A percentile compares a stretch with the other conserved stretches of the same genome.
These are phyloP conservation scores for Percopsis transmontana DNA, from an alignment of 2,113 vertebrate genomes.

Conservation along the genomic window DNA sequence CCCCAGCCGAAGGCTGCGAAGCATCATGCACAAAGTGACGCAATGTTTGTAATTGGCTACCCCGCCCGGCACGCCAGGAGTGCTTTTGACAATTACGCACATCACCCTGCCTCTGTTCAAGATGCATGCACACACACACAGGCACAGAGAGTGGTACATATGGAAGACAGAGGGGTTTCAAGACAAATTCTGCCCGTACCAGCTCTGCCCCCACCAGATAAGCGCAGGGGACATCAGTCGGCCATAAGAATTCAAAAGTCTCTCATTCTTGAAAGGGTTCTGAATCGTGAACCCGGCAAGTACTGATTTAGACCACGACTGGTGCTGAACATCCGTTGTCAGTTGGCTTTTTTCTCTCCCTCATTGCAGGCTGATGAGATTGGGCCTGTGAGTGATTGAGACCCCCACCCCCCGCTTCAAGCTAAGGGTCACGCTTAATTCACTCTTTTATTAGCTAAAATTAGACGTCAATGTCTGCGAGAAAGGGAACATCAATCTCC, in stretches of 20 bases:
- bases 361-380: constrained; percentile 45
- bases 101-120: constrained; percentile 25
- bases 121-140: constrained; percentile 9
- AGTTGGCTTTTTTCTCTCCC: constrained; percentile 21
- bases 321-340: constrained; percentile 31
- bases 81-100: constrained; percentile 54
- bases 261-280: not conserved
- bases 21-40: constrained; percentile 75
- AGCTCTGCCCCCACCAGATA: too few species aligned
- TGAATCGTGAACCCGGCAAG: constrained; percentile 7
- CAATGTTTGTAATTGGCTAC: constrained; percentile 77
- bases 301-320: constrained; percentile 19
- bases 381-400: constrained; percentile 62
- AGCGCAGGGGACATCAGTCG: too few species aligned
- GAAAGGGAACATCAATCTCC: constrained; percentile 67
- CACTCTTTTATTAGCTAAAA: constrained; percentile 72
- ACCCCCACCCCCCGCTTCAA: constrained; percentile 52
- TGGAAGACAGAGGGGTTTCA: constrained; percentile 26
- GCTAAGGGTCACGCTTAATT: constrained; percentile 64
- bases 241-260: too few species aligned
- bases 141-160: too few species aligned
- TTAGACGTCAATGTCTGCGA: constrained; percentile 64
- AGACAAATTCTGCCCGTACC: too few species aligned
- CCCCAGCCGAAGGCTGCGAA: constrained; percentile 47
- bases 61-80: constrained; percentile 25